phyloP scores from a whole-genome alignment of 2,888 invertebrate species.

The Limnephilus lunatus region DNA sequence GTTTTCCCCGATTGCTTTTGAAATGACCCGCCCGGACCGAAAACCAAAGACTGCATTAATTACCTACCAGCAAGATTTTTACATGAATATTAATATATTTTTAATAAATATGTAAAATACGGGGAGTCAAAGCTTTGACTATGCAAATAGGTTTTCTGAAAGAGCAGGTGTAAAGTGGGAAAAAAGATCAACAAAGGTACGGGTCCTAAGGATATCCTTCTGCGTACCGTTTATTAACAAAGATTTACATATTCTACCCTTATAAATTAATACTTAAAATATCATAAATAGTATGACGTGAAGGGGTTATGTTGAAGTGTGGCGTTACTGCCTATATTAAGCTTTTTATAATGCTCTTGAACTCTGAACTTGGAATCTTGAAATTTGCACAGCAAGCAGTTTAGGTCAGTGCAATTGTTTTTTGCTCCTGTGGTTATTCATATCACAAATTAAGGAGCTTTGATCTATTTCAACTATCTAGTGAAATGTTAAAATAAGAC shows the following conservation, averaged over 20 bases:
- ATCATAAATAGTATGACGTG: not conserved
- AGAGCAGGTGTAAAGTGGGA: conserved; percentile 54
- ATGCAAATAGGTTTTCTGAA: conserved; percentile 50
- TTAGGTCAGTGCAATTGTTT: not conserved
- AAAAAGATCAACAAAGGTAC: conserved; percentile 46
- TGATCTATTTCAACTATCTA: too few relatives aligned
- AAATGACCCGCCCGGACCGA: not conserved
- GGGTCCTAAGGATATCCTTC: not conserved
- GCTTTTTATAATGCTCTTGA: not conserved
- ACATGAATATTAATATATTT: conserved; percentile 63
- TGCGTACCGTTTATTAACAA: conserved; percentile 21
- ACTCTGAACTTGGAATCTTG: not conserved
- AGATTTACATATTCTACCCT: conserved; percentile 46
- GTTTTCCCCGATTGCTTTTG: not conserved
- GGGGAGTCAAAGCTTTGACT: conserved; percentile 60
- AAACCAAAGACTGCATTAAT: conserved; percentile 2
- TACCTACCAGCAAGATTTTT: conserved; percentile 19
- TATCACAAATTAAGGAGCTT: too few relatives aligned
- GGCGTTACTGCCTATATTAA: not conserved
- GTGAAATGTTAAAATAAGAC: too few relatives aligned
- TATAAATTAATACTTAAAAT: not conserved
- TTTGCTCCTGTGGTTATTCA: not conserved
- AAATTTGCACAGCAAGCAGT: not conserved
- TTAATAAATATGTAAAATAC: conserved; percentile 65
- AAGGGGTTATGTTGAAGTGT: not conserved